Evolutionary conservation across 2,797 vertebrate species (phyloP).

Genomic region (Platalea minor): DNA sequence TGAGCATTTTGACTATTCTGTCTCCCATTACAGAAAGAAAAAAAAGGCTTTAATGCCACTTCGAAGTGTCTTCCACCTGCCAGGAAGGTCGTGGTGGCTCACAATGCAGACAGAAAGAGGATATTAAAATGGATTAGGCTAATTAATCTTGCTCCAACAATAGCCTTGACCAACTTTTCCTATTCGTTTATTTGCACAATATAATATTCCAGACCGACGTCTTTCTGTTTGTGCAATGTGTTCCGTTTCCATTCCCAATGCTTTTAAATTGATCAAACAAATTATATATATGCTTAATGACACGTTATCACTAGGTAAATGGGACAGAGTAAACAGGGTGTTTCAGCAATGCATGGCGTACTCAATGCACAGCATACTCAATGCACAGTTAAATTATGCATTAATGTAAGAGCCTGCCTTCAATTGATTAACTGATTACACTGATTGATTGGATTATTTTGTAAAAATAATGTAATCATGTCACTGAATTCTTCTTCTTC

Average conservation of each 20-base stretch:
- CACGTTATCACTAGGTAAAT: constrained; percentile 66
- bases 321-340: constrained; percentile 58
- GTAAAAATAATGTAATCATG: constrained; percentile 70
- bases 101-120: constrained; percentile 75
- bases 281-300: constrained; percentile 70
- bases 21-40: constrained; percentile 75
- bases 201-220: constrained; percentile 31
- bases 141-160: constrained; percentile 82
- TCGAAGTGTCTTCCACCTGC: constrained; percentile 82
- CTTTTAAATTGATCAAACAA: constrained; percentile 67
- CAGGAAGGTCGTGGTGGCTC: constrained; percentile 76
- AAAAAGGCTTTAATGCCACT: constrained; percentile 67
- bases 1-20: constrained; percentile 77
- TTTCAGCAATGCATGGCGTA: constrained; percentile 72
- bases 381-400: constrained; percentile 65
- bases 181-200: constrained; percentile 39
- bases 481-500: constrained; percentile 61
- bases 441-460: constrained; percentile 80
- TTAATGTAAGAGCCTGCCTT: constrained; percentile 63
- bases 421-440: constrained; percentile 81
- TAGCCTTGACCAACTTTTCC: constrained; percentile 58
- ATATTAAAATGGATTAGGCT: constrained; percentile 87
- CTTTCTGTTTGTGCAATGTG: constrained; percentile 45
- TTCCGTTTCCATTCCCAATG: constrained; percentile 42
- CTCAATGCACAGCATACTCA: constrained; percentile 68